Evolutionary conservation across 1,140 invertebrate genomes (phyloP).

Genomic region (Wasmannia auropunctata): DNA sequence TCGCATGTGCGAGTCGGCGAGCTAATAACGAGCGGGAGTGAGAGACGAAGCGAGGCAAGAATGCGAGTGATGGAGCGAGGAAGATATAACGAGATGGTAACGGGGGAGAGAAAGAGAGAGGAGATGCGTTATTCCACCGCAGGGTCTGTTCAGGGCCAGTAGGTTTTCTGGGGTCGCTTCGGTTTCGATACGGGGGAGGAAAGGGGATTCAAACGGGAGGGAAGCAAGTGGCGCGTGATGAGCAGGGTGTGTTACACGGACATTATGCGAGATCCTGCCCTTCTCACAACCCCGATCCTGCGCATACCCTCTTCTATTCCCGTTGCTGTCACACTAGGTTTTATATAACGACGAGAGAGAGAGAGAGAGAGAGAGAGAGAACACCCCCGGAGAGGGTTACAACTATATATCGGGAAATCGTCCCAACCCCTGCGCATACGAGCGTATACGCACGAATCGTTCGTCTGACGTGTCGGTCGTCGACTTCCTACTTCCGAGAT

Average conservation of each 20-base stretch:
- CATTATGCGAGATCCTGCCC: conserved; percentile 78
- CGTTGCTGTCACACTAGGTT: conserved; percentile 54
- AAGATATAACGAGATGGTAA: neutral
- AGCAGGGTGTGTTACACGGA: conserved; percentile 81
- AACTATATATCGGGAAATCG: conserved; percentile 78
- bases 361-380: neutral
- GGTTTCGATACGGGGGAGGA: conserved; percentile 38
- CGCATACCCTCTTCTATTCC: conserved; percentile 43
- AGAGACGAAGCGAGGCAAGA: conserved; percentile 26
- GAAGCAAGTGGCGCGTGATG: conserved; percentile 82
- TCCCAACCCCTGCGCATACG: conserved; percentile 62
- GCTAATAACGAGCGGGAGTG: conserved; percentile 57
- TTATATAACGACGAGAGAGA: conserved; percentile 63
- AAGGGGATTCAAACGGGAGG: conserved; percentile 58
- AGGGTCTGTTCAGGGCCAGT: conserved; percentile 65
- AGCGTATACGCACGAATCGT: conserved; percentile 48
- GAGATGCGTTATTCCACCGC: conserved; percentile 62
- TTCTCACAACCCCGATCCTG: conserved; percentile 59
- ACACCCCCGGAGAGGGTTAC: conserved; percentile 70
- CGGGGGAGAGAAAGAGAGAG: conserved; percentile 4
- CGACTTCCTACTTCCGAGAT: conserved; percentile 67
- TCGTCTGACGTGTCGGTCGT: conserved; percentile 37
- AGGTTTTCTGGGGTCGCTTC: conserved; percentile 72
- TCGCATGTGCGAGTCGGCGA: conserved; percentile 70
- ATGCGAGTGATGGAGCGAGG: conserved; percentile 7